A percentile compares a stretch with the other conserved stretches of the same genome.
These are phyloP conservation scores for Microctonus brassicae DNA, from an alignment of 2,888 invertebrate species.

Conservation along the genomic window DNA sequence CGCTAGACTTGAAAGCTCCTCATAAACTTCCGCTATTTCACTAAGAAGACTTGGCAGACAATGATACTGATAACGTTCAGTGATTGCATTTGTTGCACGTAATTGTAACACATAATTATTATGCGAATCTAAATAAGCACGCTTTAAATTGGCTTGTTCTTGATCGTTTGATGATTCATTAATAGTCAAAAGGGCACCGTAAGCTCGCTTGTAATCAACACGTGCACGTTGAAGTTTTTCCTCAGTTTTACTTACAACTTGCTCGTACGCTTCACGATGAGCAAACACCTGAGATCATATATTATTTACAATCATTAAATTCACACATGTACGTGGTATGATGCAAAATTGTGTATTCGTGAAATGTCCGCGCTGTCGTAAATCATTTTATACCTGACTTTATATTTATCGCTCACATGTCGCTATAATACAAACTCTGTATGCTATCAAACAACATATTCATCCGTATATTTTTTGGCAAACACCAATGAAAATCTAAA, in stretches of 20 bases:
- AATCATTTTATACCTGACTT: not conserved
- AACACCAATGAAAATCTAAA: not conserved
- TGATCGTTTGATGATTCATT: constrained; percentile 58
- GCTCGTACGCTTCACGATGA: constrained; percentile 91
- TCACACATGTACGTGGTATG: not conserved
- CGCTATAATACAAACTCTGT: not conserved
- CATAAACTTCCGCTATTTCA: constrained; percentile 94
- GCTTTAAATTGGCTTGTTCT: constrained; percentile 76
- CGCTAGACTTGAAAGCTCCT: constrained; percentile 80
- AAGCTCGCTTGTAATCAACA: constrained; percentile 88
- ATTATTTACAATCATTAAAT: not conserved
- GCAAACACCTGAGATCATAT: constrained; percentile 75
- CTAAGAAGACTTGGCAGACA: constrained; percentile 88
- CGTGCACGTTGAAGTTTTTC: constrained; percentile 86
- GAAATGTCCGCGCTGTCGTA: constrained; percentile 1
- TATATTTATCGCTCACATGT: constrained; percentile 1
- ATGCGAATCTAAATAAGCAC: constrained; percentile 89
- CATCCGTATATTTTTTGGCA: not conserved
- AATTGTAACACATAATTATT: constrained; percentile 94
- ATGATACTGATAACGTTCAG: constrained; percentile 88
- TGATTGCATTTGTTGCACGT: constrained; percentile 92
- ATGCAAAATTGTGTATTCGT: not conserved
- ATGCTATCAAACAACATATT: not conserved
- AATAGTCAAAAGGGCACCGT: constrained; percentile 82
- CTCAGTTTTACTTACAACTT: constrained; percentile 87